Conservation (phyloP, 1,140 invertebrate genomes). For the Drosophila takahashii region DNA sequence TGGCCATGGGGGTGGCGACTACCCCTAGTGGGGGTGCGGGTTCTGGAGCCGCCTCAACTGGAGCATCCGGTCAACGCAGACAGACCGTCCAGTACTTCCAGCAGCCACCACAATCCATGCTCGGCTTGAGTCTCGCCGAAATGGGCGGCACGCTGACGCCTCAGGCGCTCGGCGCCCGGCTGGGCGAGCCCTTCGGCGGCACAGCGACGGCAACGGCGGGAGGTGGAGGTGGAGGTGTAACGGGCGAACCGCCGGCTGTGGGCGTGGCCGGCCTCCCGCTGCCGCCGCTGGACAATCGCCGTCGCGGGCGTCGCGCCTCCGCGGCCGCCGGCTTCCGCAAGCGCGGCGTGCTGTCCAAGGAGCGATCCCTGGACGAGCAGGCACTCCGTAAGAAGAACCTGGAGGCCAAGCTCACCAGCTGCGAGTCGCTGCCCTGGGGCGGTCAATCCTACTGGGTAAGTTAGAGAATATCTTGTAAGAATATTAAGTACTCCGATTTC, state of each 20-base stretch:
- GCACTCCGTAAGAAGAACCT: conserved; percentile 76
- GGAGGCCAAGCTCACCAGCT: conserved; percentile 83
- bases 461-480: too few relatives aligned
- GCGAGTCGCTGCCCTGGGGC: conserved; percentile 82
- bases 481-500: too few relatives aligned
- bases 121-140: conserved; percentile 71
- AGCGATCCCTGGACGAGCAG: conserved; percentile 83
- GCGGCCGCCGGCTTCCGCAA: conserved; percentile 77
- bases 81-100: conserved; percentile 83
- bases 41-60: conserved; percentile 2
- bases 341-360: conserved; percentile 81
- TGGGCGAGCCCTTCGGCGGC: conserved; percentile 62
- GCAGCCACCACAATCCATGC: conserved; percentile 55
- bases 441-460: conserved; percentile 20
- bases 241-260: conserved; percentile 18
- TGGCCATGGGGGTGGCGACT: conserved; percentile 19
- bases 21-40: not conserved
- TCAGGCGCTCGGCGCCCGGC: conserved; percentile 63
- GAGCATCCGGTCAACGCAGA: conserved; percentile 58
- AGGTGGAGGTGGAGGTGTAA: conserved; percentile 48
- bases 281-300: conserved; percentile 62
- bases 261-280: conserved; percentile 58
- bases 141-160: conserved; percentile 74
- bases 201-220: conserved; percentile 52
- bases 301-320: conserved; percentile 76